These are phyloP conservation scores for Corythornis madagascariensis DNA, from an alignment of 2,113 vertebrate species.

Conservation along the genomic window DNA sequence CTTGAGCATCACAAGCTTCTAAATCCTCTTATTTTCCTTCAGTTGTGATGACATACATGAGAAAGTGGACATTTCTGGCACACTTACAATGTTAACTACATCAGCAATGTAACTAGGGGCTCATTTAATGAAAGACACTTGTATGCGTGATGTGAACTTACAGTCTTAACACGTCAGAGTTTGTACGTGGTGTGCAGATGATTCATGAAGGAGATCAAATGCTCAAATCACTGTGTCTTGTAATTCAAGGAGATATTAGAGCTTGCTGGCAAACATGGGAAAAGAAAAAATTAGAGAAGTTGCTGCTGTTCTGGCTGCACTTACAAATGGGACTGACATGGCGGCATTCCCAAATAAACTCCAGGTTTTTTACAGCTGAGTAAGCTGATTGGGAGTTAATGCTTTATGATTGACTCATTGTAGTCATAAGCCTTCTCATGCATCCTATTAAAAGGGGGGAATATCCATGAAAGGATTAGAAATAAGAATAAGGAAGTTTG, in stretches of 20 bases:
- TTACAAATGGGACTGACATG: conserved; percentile 24
- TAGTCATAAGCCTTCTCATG: conserved; percentile 25
- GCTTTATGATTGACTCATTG: conserved; percentile 13
- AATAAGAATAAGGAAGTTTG: neutral
- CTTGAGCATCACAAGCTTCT: neutral
- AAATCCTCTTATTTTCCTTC: neutral
- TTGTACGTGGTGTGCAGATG: neutral
- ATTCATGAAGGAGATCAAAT: conserved; percentile 6
- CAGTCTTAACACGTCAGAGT: neutral
- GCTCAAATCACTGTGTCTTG: neutral
- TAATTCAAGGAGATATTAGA: neutral
- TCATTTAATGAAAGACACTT: neutral
- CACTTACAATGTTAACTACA: neutral
- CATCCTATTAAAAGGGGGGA: neutral
- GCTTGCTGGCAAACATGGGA: neutral
- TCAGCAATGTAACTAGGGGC: neutral
- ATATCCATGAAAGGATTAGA: neutral
- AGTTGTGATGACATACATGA: neutral
- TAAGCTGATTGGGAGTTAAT: conserved; percentile 55
- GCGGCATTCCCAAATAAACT: conserved; percentile 52
- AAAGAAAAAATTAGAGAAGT: conserved; percentile 14
- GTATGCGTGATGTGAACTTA: neutral
- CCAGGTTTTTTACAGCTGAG: conserved; percentile 16
- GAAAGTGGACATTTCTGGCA: neutral
- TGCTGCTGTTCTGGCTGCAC: conserved; percentile 26